Evolutionary conservation across 1,140 invertebrate genomes (phyloP).

Genomic region (Drosophila persimilis): DNA sequence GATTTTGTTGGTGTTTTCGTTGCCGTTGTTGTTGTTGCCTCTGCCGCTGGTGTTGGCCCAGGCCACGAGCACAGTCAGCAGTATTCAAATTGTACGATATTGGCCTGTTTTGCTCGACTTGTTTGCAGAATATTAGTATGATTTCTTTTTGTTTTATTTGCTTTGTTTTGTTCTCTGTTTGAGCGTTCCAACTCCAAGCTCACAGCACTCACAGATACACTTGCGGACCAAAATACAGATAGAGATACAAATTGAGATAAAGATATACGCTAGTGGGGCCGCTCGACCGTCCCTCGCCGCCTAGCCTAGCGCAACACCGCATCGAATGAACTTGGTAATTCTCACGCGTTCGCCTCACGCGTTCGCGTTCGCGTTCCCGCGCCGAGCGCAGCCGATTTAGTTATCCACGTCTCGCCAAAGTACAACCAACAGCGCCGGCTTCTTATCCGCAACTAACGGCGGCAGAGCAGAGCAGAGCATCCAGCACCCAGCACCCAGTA

Average conservation of each 20-base stretch:
- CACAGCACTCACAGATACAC: constrained; percentile 28
- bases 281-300: too few relatives aligned
- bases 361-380: too few relatives aligned
- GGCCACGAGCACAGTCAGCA: too few relatives aligned
- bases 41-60: neutral
- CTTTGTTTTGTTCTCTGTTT: constrained; percentile 12
- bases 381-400: neutral
- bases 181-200: constrained; percentile 22
- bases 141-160: constrained; percentile 19
- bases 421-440: constrained; percentile 43
- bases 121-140: constrained; percentile 35
- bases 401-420: neutral
- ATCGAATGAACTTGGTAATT: constrained; percentile 31
- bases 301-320: too few relatives aligned
- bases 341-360: constrained; percentile 30
- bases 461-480: neutral
- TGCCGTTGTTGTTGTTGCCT: constrained; percentile 9
- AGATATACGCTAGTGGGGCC: too few relatives aligned
- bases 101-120: constrained; percentile 25
- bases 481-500: constrained; percentile 1
- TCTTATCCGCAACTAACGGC: constrained; percentile 51
- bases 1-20: constrained; percentile 37
- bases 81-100: constrained; percentile 5
- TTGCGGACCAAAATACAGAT: constrained; percentile 20
- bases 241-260: neutral